Evolutionary conservation across 2,797 vertebrate species (phyloP).

Genomic region (Bradypus variegatus): DNA sequence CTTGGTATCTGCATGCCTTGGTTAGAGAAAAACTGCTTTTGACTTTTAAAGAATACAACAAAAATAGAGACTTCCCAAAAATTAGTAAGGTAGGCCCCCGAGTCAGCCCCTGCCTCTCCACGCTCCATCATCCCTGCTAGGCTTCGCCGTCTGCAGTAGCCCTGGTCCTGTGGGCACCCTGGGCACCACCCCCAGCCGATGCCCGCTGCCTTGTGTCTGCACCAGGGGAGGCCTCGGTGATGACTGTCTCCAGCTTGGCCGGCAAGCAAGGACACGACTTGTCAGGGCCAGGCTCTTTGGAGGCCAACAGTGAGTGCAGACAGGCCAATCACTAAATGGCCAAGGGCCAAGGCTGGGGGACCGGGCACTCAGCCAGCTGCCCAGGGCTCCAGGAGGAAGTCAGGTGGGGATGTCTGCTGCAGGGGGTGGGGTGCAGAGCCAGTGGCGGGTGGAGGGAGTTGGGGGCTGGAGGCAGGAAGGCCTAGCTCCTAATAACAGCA

Average conservation of each 20-base stretch:
- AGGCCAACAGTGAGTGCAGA: background rate
- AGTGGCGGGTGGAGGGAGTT: background rate
- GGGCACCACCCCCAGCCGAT: background rate
- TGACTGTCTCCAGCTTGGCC: background rate
- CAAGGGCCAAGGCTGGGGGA: background rate
- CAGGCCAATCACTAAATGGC: background rate
- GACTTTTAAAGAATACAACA: background rate
- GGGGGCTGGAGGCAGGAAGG: background rate
- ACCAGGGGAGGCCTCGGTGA: background rate
- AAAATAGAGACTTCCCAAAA: background rate
- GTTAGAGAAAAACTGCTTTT: background rate
- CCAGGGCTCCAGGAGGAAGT: background rate
- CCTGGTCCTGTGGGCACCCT: accelerated
- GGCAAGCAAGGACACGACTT: background rate
- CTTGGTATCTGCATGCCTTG: background rate
- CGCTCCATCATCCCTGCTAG: too few species aligned
- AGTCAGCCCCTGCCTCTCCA: too few species aligned
- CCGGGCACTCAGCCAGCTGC: background rate
- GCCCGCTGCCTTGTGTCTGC: background rate
- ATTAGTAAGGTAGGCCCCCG: background rate
- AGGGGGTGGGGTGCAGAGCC: background rate
- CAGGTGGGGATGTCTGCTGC: background rate
- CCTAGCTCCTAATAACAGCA: background rate
- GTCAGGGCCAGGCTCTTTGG: background rate
- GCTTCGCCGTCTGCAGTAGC: background rate